Evolutionary conservation across 2,888 invertebrate species (phyloP).

Genomic region (Griposia aprilina): DNA sequence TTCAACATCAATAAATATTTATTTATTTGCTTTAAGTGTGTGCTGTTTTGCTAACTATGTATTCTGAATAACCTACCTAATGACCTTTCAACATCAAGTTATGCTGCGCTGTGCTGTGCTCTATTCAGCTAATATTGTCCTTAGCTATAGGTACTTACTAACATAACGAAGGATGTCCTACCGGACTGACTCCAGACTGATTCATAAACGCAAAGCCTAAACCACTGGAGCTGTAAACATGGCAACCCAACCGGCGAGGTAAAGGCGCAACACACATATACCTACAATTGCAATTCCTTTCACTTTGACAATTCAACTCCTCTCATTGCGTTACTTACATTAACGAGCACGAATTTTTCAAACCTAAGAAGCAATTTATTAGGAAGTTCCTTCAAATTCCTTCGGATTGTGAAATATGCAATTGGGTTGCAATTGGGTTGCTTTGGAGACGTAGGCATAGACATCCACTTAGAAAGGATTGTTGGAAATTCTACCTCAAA

Average conservation of each 20-base stretch:
- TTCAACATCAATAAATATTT: neutral
- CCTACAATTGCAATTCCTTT: neutral
- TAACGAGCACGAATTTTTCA: neutral
- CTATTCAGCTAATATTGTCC: neutral
- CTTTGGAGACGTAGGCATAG: neutral
- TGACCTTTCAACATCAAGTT: neutral
- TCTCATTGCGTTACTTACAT: neutral
- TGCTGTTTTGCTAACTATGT: constrained; percentile 10
- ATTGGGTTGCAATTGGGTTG: neutral
- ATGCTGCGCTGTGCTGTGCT: neutral
- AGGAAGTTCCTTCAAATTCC: neutral
- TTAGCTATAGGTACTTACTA: neutral
- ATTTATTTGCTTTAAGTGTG: neutral
- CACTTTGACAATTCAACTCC: neutral
- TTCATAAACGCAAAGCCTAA: neutral
- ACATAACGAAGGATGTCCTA: neutral
- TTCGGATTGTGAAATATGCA: neutral
- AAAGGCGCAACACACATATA: neutral
- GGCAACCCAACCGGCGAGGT: neutral
- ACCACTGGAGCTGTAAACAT: neutral
- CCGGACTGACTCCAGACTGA: neutral
- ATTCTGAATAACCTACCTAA: neutral
- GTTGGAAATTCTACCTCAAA: neutral
- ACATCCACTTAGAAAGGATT: neutral
- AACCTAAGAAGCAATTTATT: neutral